Conservation (phyloP, 1,140 invertebrate species). For the Zaprionus camerounensis region DNA sequence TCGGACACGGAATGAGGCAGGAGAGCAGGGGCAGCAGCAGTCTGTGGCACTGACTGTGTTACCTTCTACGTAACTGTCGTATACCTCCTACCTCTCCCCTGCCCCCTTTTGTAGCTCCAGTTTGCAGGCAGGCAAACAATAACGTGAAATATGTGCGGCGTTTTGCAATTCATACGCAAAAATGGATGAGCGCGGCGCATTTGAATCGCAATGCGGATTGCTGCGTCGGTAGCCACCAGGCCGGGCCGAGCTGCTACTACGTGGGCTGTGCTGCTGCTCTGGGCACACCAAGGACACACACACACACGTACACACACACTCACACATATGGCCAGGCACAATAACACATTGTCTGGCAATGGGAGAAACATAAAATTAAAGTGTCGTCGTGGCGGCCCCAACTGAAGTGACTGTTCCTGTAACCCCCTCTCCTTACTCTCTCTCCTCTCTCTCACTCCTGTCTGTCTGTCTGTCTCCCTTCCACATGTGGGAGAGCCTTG, state of each 20-base stretch:
- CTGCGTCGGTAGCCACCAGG: background rate
- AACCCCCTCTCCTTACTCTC: background rate
- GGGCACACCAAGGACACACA: constrained; percentile 41
- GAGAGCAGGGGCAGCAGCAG: constrained; percentile 33
- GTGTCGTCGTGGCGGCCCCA: constrained; percentile 42
- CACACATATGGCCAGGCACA: constrained; percentile 52
- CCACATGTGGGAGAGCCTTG: constrained; percentile 34
- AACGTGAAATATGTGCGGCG: constrained; percentile 83
- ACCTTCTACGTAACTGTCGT: constrained; percentile 32
- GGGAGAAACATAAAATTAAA: constrained; percentile 62
- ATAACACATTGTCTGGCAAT: constrained; percentile 72
- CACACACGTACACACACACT: constrained; percentile 28
- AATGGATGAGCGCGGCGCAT: constrained; percentile 76
- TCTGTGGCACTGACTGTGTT: constrained; percentile 41
- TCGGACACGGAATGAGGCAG: constrained; percentile 29
- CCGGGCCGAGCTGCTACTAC: background rate
- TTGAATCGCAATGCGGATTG: constrained; percentile 66
- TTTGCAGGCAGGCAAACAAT: constrained; percentile 65
- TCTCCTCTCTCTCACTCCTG: background rate
- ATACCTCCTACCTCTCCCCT: background rate
- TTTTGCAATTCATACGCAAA: constrained; percentile 83
- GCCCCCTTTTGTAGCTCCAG: constrained; percentile 1
- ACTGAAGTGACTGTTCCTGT: constrained; percentile 26
- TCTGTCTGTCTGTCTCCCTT: constrained; percentile 12
- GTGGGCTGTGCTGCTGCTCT: constrained; percentile 26